Conservation (phyloP, 2,113 vertebrate species). For the Tragelaphus buxtoni region DNA sequence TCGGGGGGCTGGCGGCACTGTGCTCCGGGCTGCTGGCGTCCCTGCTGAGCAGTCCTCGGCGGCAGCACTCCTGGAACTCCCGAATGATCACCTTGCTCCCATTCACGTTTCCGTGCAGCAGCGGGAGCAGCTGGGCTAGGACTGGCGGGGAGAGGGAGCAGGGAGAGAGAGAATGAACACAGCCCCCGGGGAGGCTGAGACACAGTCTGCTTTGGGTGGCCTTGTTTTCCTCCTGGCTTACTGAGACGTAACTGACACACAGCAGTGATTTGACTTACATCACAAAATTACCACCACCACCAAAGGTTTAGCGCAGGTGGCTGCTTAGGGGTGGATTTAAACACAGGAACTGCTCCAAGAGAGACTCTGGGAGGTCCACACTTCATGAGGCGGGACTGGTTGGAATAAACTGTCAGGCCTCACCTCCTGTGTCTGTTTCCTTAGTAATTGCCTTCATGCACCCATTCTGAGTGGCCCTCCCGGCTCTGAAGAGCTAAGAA, state of each 20-base stretch:
- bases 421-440: background rate
- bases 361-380: background rate
- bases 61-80: constrained; percentile 94
- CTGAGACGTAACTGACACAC: background rate
- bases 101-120: constrained; percentile 94
- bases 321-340: background rate
- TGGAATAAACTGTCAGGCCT: background rate
- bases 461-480: background rate
- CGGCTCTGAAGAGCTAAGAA: background rate
- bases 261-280: background rate
- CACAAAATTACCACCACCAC: background rate
- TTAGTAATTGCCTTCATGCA: background rate
- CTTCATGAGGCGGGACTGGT: accelerated
- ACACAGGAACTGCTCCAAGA: background rate
- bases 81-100: constrained; percentile 94
- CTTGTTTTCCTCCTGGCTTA: background rate
- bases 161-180: background rate
- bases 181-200: background rate
- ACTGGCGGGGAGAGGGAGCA: constrained; percentile 56
- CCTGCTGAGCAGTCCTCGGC: constrained; percentile 76
- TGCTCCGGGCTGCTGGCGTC: background rate
- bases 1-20: background rate
- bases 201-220: background rate
- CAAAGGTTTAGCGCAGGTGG: background rate
- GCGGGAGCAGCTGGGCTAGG: constrained; percentile 86